These are phyloP conservation scores for Drosophila littoralis DNA, from an alignment of 1,140 invertebrate genomes.

Conservation along the genomic window DNA sequence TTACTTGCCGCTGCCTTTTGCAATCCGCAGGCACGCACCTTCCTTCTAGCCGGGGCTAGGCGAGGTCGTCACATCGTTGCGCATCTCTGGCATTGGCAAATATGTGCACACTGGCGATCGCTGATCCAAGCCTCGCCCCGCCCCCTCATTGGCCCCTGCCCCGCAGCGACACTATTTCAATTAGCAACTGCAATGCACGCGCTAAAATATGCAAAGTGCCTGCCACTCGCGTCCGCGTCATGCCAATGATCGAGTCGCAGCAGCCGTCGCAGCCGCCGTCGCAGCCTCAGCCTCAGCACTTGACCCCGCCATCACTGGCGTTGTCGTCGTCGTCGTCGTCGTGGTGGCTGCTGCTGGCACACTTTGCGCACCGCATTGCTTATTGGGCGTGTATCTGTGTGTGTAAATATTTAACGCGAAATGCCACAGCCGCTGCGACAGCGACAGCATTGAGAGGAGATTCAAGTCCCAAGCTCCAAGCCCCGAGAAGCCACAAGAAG, in stretches of 20 bases:
- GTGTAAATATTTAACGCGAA: slow-evolving; percentile 80
- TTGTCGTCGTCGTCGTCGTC: slow-evolving; percentile 17
- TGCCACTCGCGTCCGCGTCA: slow-evolving; percentile 55
- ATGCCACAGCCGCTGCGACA: slow-evolving; percentile 48
- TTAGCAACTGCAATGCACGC: slow-evolving; percentile 80
- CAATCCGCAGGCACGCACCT: slow-evolving; percentile 61
- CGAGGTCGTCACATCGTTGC: slow-evolving; percentile 76
- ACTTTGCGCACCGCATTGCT: slow-evolving; percentile 73
- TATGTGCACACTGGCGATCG: slow-evolving; percentile 61
- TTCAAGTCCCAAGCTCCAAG: slow-evolving; percentile 7
- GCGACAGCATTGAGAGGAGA: slow-evolving; percentile 27
- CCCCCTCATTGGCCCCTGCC: background rate
- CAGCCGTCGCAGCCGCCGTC: background rate
- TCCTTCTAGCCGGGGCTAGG: slow-evolving; percentile 58
- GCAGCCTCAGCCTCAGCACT: slow-evolving; percentile 48
- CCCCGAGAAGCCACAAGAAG: slow-evolving; percentile 7
- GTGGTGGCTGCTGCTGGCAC: slow-evolving; percentile 56
- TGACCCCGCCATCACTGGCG: slow-evolving; percentile 56
- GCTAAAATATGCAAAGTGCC: slow-evolving; percentile 81
- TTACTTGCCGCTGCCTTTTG: slow-evolving; percentile 50
- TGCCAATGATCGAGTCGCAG: slow-evolving; percentile 31
- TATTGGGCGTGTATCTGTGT: slow-evolving; percentile 70
- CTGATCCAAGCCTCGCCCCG: slow-evolving; percentile 12
- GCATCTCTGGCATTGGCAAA: slow-evolving; percentile 76
- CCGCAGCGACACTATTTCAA: slow-evolving; percentile 74